Percentiles rank a stretch among this genome's conserved stretches.
Conservation (phyloP, 1,140 invertebrate species). For the Sminthurides bifidus region DNA sequence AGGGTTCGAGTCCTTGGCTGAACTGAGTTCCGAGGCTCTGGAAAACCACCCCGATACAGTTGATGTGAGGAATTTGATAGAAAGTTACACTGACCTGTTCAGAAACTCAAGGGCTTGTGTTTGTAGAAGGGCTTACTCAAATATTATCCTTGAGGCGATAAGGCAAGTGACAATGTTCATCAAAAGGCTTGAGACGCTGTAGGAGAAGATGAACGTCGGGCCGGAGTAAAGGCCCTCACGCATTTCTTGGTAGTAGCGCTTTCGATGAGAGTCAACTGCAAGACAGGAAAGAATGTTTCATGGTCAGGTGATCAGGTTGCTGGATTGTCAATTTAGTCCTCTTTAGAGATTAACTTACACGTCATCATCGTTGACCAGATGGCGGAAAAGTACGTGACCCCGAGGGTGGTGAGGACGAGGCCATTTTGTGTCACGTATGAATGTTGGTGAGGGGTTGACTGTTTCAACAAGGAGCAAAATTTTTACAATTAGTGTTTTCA, state of each 20-base stretch:
- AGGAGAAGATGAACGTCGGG: constrained; percentile 64
- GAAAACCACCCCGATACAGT: background rate
- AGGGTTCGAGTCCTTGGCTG: constrained; percentile 14
- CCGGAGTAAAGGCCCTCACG: constrained; percentile 76
- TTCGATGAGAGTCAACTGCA: constrained; percentile 67
- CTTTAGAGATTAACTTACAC: constrained; percentile 48
- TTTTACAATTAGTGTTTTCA: too few relatives aligned
- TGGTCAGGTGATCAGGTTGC: too few relatives aligned
- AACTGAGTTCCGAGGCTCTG: background rate
- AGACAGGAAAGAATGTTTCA: background rate
- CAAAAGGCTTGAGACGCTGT: constrained; percentile 64
- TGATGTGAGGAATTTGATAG: too few relatives aligned
- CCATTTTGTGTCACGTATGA: constrained; percentile 64
- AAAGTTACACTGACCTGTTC: too few relatives aligned
- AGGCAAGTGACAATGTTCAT: constrained; percentile 60
- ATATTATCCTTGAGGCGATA: constrained; percentile 54
- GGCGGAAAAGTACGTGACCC: constrained; percentile 62
- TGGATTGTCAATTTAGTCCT: background rate
- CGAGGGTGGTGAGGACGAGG: constrained; percentile 66
- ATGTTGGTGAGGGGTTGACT: constrained; percentile 45
- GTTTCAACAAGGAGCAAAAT: background rate
- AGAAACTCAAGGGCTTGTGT: too few relatives aligned
- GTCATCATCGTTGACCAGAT: constrained; percentile 64
- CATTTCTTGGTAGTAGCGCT: constrained; percentile 77
- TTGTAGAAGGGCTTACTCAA: constrained; percentile 49